Percentiles rank a stretch among this genome's conserved stretches.
Conservation (phyloP, 2,797 vertebrate species). For the Pitangus sulphuratus region DNA sequence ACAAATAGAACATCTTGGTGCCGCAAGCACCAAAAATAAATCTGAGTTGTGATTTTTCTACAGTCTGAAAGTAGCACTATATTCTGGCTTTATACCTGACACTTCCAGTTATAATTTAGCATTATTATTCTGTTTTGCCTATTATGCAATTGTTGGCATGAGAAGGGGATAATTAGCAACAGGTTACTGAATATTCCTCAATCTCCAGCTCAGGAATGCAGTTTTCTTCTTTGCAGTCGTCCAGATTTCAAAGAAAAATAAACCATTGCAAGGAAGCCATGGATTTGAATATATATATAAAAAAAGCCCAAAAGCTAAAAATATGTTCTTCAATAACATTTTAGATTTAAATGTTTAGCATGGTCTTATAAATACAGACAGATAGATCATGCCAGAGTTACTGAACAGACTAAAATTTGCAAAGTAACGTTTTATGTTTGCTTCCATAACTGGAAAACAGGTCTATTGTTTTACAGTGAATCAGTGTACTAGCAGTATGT, state of each 20-base stretch:
- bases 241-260: not conserved
- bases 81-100: not conserved
- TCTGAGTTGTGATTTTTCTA: not conserved
- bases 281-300: not conserved
- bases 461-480: not conserved
- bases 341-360: not conserved
- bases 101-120: not conserved
- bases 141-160: not conserved
- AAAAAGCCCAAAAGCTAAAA: fast-evolving
- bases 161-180: not conserved
- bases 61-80: not conserved
- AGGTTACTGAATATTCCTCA: not conserved
- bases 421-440: not conserved
- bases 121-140: not conserved
- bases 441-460: not conserved
- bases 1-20: not conserved
- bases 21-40: not conserved
- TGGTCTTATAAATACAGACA: not conserved
- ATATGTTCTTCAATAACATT: not conserved
- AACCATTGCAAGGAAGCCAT: not conserved
- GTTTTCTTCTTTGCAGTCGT: not conserved
- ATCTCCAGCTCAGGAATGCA: not conserved
- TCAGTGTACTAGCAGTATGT: not conserved
- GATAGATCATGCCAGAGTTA: not conserved
- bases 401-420: not conserved